These are phyloP conservation scores for Protomyctophum bolini DNA, from an alignment of 2,113 vertebrate genomes.

Conservation along the genomic window DNA sequence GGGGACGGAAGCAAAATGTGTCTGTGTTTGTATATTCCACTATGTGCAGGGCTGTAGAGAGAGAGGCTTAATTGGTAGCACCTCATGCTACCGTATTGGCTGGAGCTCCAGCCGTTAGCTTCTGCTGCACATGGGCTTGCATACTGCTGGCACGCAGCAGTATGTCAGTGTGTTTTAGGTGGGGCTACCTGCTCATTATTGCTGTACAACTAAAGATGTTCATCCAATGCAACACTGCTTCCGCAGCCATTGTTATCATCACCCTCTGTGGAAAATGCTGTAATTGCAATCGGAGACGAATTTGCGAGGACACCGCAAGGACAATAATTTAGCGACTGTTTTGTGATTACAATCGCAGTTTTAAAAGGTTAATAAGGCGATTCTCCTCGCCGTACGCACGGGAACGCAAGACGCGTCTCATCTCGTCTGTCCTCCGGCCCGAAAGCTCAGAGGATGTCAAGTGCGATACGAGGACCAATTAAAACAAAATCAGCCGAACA, in stretches of 20 bases:
- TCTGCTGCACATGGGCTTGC: slow-evolving; percentile 6
- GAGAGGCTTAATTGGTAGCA: slow-evolving; percentile 54
- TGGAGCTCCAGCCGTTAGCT: slow-evolving; percentile 28
- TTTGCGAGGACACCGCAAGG: slow-evolving; percentile 36
- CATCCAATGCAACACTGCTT: background rate
- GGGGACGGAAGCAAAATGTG: slow-evolving; percentile 54
- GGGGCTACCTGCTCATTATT: slow-evolving; percentile 24
- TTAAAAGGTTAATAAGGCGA: slow-evolving; percentile 31
- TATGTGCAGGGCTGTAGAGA: slow-evolving; percentile 44
- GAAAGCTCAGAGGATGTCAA: slow-evolving; percentile 72
- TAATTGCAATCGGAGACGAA: slow-evolving; percentile 6
- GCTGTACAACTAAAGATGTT: background rate
- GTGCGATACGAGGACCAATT: slow-evolving; percentile 74
- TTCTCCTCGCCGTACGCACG: slow-evolving; percentile 45
- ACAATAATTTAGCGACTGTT: slow-evolving; percentile 49
- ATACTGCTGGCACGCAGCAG: background rate
- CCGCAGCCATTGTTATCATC: background rate
- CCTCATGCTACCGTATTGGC: slow-evolving; percentile 20
- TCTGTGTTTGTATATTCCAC: slow-evolving; percentile 51
- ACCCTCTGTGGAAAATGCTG: background rate
- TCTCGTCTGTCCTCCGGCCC: slow-evolving; percentile 63
- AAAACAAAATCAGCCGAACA: slow-evolving; percentile 78
- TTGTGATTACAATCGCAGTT: slow-evolving; percentile 61
- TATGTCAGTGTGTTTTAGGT: background rate
- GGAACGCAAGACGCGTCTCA: slow-evolving; percentile 58